A percentile compares a stretch with the other conserved stretches of the same genome.
Evolutionary conservation across 1,140 invertebrate genomes (phyloP).

Genomic region (Helicoverpa zea): DNA sequence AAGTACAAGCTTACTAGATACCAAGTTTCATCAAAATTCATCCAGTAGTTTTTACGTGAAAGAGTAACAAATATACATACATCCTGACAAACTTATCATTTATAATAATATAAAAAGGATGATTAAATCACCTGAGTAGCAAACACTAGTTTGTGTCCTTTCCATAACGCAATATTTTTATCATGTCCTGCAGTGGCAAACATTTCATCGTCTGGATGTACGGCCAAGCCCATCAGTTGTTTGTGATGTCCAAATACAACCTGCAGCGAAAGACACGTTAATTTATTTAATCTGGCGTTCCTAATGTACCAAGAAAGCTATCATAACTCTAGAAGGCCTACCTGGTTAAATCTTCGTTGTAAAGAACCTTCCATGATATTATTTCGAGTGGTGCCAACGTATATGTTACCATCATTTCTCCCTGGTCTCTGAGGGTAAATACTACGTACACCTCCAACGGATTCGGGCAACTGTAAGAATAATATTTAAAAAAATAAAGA

Average conservation of each 20-base stretch:
- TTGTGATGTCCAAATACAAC: constrained; percentile 96
- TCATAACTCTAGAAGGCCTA: constrained; percentile 65
- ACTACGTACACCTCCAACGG: constrained; percentile 93
- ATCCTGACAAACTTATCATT: too few species aligned
- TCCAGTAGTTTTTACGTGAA: too few species aligned
- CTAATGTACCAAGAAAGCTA: too few species aligned
- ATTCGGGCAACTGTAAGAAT: constrained; percentile 91
- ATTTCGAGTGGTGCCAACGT: constrained; percentile 97
- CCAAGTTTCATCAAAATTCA: too few species aligned
- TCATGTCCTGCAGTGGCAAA: constrained; percentile 98
- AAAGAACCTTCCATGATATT: constrained; percentile 97
- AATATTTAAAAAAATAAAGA: neutral
- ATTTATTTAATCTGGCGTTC: neutral
- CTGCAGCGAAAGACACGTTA: constrained; percentile 76
- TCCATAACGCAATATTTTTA: constrained; percentile 96
- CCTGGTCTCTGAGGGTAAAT: constrained; percentile 95
- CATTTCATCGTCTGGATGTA: constrained; percentile 96
- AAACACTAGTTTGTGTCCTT: constrained; percentile 95
- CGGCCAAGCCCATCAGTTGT: constrained; percentile 96
- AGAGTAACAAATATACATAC: too few species aligned
- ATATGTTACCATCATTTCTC: constrained; percentile 95
- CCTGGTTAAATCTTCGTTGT: constrained; percentile 95
- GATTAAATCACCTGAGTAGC: constrained; percentile 91
- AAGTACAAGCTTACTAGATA: too few species aligned
- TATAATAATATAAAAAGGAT: too few species aligned